phyloP scores from a whole-genome alignment of 1,140 invertebrate genomes.

The Nixonia krombeini region DNA sequence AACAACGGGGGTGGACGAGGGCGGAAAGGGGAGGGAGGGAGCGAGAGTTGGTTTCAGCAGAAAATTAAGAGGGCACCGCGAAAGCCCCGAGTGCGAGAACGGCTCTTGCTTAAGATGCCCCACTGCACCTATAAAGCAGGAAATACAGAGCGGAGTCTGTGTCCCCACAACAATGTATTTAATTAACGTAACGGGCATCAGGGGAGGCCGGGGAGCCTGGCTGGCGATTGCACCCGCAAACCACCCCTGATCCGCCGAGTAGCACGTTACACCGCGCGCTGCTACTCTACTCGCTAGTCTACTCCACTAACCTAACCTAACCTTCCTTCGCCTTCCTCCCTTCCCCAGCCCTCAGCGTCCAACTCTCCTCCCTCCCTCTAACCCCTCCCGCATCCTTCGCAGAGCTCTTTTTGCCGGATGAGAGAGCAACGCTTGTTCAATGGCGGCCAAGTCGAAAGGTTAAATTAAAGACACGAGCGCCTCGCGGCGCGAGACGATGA shows the following conservation, averaged over 20 bases:
- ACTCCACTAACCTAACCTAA: too few species aligned
- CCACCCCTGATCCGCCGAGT: conserved; percentile 56
- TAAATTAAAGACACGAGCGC: conserved; percentile 70
- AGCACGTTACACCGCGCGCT: conserved; percentile 41
- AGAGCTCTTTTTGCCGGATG: not conserved
- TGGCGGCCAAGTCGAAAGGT: conserved; percentile 59
- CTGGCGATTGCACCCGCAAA: conserved; percentile 65
- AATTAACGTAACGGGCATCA: conserved; percentile 71
- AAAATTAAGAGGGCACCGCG: conserved; percentile 30
- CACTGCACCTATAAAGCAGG: conserved; percentile 48
- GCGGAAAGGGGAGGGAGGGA: conserved; percentile 36
- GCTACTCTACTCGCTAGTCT: conserved; percentile 38
- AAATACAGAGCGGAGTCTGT: conserved; percentile 48
- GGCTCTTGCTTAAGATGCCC: conserved; percentile 35
- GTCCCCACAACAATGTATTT: conserved; percentile 73
- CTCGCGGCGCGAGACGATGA: conserved; percentile 56
- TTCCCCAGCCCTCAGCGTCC: conserved; percentile 8
- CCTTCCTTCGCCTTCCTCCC: conserved; percentile 4
- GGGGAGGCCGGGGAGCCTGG: conserved; percentile 57
- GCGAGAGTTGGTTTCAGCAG: conserved; percentile 15
- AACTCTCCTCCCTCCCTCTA: conserved; percentile 40
- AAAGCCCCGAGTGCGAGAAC: conserved; percentile 10
- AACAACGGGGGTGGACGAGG: conserved; percentile 23
- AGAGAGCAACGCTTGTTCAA: conserved; percentile 51
- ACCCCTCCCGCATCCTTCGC: conserved; percentile 22